These are phyloP conservation scores for Hirudinaria manillensis DNA, from an alignment of 2,888 invertebrate genomes.

Conservation along the genomic window DNA sequence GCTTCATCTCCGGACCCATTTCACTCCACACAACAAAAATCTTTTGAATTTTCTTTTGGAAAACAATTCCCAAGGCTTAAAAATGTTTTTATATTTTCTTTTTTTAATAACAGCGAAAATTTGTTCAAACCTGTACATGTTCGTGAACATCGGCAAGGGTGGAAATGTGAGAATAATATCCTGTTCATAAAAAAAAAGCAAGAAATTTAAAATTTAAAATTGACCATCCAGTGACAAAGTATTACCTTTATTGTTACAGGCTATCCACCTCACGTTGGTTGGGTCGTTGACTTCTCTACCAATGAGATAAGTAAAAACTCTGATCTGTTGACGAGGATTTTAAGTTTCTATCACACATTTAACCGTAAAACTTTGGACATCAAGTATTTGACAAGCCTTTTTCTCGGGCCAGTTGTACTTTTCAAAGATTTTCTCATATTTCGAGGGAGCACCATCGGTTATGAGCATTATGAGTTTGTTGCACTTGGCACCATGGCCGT, in stretches of 20 bases:
- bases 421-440: slow-evolving; percentile 84
- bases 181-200: slow-evolving; percentile 57
- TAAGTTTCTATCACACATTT: too few relatives aligned
- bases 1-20: too few relatives aligned
- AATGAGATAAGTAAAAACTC: slow-evolving; percentile 95
- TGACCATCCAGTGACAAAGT: too few relatives aligned
- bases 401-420: slow-evolving; percentile 82
- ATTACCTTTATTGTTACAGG: slow-evolving; percentile 89
- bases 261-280: slow-evolving; percentile 93
- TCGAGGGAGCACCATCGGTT: slow-evolving; percentile 95
- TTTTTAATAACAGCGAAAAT: too few relatives aligned
- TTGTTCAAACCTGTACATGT: slow-evolving; percentile 66
- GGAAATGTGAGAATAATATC: slow-evolving; percentile 90
- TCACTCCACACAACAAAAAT: too few relatives aligned
- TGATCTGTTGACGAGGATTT: slow-evolving; percentile 62
- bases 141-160: slow-evolving; percentile 95
- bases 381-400: slow-evolving; percentile 43
- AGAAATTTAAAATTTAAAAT: background rate
- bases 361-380: too few relatives aligned
- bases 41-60: too few relatives aligned
- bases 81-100: too few relatives aligned
- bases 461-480: slow-evolving; percentile 98
- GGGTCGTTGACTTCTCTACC: slow-evolving; percentile 87
- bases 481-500: slow-evolving; percentile 61
- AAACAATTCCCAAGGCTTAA: too few relatives aligned